Conservation (phyloP, 2,888 invertebrate genomes). For the Sphinx pinastri region DNA sequence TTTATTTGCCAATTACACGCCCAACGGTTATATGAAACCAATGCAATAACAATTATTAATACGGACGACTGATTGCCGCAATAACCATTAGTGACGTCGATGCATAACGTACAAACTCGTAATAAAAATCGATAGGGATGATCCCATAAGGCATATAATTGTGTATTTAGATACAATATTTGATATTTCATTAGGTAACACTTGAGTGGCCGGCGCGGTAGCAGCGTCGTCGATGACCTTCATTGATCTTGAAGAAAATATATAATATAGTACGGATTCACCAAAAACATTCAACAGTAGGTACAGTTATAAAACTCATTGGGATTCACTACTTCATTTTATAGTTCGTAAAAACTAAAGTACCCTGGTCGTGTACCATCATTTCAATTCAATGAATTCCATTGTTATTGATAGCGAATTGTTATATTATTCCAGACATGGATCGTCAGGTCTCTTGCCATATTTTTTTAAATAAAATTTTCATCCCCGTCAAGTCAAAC, state of each 20-base stretch:
- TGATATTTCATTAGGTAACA: neutral
- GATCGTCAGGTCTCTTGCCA: too few relatives aligned
- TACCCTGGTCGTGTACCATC: too few relatives aligned
- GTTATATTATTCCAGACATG: neutral
- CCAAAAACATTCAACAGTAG: too few relatives aligned
- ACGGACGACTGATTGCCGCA: conserved; percentile 1
- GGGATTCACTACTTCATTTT: neutral
- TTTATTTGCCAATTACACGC: conserved; percentile 3
- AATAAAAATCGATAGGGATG: neutral
- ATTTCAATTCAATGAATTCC: neutral
- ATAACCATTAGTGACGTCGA: neutral
- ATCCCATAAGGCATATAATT: neutral
- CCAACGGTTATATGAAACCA: neutral
- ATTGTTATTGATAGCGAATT: neutral
- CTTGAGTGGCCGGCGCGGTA: neutral
- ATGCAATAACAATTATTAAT: conserved; percentile 17
- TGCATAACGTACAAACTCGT: neutral
- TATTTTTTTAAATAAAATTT: too few relatives aligned
- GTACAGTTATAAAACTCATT: too few relatives aligned
- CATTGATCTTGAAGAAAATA: neutral
- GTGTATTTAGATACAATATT: neutral
- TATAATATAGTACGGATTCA: too few relatives aligned
- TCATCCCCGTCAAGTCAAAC: too few relatives aligned
- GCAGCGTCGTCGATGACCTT: too few relatives aligned
- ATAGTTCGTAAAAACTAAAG: neutral